Evolutionary conservation across 2,888 invertebrate genomes (phyloP).

Genomic region (Ectobius pallidus): DNA sequence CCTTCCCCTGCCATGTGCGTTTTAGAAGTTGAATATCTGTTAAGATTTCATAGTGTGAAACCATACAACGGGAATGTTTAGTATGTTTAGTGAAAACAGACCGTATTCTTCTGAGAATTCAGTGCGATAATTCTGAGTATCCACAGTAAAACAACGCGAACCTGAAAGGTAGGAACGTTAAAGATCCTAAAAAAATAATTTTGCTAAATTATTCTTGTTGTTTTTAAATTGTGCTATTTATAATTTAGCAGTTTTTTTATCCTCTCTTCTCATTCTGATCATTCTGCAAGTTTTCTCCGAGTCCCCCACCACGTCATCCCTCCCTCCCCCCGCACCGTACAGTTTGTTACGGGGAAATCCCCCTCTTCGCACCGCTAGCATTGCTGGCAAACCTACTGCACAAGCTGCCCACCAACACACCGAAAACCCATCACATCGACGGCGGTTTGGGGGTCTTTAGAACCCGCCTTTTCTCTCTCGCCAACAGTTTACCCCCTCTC

Average conservation of each 20-base stretch:
- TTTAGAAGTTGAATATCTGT: constrained; percentile 16
- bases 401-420: constrained; percentile 20
- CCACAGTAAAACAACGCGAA: too few species aligned
- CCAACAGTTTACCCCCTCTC: constrained; percentile 4
- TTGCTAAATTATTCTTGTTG: too few species aligned
- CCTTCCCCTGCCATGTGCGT: constrained; percentile 13
- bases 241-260: too few species aligned
- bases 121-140: too few species aligned
- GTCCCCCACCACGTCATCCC: background rate
- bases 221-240: too few species aligned
- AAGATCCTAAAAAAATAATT: too few species aligned
- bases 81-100: too few species aligned
- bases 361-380: constrained; percentile 11
- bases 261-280: background rate
- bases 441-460: constrained; percentile 18
- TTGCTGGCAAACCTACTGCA: constrained; percentile 14
- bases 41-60: background rate
- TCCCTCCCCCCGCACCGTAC: background rate
- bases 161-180: too few species aligned
- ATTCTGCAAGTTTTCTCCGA: background rate
- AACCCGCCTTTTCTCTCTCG: constrained; percentile 7
- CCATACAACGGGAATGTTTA: too few species aligned
- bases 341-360: constrained; percentile 18
- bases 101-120: too few species aligned
- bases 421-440: constrained; percentile 22